Percentiles rank a stretch among this genome's conserved stretches.
These are phyloP conservation scores for Pseudonaja textilis DNA, from an alignment of 2,113 vertebrate species.

Conservation along the genomic window DNA sequence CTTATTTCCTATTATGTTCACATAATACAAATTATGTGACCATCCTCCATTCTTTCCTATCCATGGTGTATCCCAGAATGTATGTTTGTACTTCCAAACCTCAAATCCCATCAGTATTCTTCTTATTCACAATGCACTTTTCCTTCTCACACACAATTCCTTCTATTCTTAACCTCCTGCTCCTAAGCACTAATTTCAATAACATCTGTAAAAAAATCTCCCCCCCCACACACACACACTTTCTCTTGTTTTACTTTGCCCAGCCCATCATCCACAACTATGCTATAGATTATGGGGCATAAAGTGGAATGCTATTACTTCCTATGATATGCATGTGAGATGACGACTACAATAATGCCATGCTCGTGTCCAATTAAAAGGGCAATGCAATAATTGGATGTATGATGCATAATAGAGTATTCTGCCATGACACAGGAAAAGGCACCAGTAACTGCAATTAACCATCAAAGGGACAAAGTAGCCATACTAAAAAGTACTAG, in stretches of 20 bases:
- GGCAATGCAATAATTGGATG: background rate
- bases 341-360: background rate
- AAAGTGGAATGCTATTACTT: background rate
- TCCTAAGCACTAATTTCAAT: background rate
- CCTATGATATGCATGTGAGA: background rate
- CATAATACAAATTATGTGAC: too few species aligned
- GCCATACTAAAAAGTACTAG: background rate
- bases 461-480: background rate
- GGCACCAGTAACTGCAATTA: background rate
- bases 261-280: background rate
- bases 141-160: background rate
- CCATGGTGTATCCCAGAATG: background rate
- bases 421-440: background rate
- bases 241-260: background rate
- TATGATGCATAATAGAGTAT: background rate
- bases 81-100: background rate
- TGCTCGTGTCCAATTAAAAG: background rate
- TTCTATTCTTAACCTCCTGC: background rate
- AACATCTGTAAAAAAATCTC: background rate
- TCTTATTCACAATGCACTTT: background rate
- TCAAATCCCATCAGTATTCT: background rate
- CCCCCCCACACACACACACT: background rate
- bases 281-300: background rate
- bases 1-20: background rate
- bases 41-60: background rate